These are phyloP conservation scores for Dyspetes luteomarginatus DNA, from an alignment of 2,888 invertebrate species.

Conservation along the genomic window DNA sequence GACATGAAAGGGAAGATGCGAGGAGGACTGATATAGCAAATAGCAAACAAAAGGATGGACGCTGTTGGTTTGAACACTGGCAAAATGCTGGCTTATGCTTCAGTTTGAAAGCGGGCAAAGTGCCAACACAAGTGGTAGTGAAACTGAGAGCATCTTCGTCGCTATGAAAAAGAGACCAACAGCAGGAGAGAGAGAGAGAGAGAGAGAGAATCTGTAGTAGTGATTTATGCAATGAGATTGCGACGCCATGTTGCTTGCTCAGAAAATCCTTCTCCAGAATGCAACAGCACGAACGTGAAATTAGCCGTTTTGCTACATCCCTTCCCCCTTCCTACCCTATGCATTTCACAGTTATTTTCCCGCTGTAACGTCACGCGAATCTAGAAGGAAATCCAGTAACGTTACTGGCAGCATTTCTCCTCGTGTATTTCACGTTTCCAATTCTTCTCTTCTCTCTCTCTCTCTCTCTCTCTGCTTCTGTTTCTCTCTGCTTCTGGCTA, in stretches of 20 bases:
- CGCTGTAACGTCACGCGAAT: constrained; percentile 26
- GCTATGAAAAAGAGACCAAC: constrained; percentile 40
- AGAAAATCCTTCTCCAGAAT: constrained; percentile 53
- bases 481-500: no score
- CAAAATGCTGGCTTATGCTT: constrained; percentile 13
- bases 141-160: constrained; percentile 47
- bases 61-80: constrained; percentile 18
- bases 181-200: constrained; percentile 1
- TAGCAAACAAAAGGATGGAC: constrained; percentile 10
- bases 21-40: constrained; percentile 23
- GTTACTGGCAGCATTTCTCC: constrained; percentile 32
- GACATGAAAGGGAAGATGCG: neutral
- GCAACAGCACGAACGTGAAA: constrained; percentile 51
- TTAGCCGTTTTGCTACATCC: constrained; percentile 39
- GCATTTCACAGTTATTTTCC: constrained; percentile 36
- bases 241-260: constrained; percentile 29
- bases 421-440: constrained; percentile 26
- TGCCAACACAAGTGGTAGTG: constrained; percentile 38
- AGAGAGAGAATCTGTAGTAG: constrained; percentile 15
- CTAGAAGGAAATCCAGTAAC: constrained; percentile 42
- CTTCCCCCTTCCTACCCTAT: neutral
- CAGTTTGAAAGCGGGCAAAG: constrained; percentile 12
- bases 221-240: constrained; percentile 29
- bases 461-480: neutral
- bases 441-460: neutral